phyloP scores from a whole-genome alignment of 2,797 vertebrate species.

The Prionace glauca region DNA sequence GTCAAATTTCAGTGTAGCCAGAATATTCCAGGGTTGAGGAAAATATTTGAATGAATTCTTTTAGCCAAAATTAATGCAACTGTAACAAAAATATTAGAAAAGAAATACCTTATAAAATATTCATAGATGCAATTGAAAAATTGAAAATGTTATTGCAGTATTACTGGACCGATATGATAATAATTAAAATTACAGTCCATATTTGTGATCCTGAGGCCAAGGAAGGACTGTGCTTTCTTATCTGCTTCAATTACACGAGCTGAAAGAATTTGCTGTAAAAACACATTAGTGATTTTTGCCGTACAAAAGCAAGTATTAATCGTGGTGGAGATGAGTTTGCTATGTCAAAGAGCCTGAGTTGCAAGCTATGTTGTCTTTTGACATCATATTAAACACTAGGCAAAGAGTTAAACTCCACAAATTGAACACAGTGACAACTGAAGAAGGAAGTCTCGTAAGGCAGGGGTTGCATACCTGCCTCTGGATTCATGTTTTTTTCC shows the following conservation, averaged over 20 bases:
- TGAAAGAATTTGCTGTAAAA: not conserved
- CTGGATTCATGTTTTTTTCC: no score
- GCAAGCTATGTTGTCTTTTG: not conserved
- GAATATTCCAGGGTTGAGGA: not conserved
- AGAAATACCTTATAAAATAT: not conserved
- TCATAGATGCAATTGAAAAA: not conserved
- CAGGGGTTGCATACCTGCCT: no score
- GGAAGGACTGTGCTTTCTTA: not conserved
- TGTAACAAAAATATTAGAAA: not conserved
- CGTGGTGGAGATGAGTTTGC: not conserved
- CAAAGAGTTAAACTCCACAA: not conserved
- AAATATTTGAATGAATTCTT: not conserved
- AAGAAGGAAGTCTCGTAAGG: no score
- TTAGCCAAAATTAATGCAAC: not conserved
- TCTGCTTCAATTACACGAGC: slow-evolving; percentile 1
- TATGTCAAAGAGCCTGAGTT: not conserved
- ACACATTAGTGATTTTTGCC: not conserved
- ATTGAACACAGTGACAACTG: not conserved
- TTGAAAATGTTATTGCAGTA: not conserved
- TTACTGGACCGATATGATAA: not conserved
- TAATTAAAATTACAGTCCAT: not conserved
- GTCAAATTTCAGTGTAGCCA: not conserved
- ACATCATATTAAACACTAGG: not conserved
- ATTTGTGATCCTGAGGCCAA: not conserved
- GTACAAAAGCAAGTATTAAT: not conserved